Base-by-base conservation (phyloP, 1,140 invertebrate species). In the Bradysia coprophila region DNA sequence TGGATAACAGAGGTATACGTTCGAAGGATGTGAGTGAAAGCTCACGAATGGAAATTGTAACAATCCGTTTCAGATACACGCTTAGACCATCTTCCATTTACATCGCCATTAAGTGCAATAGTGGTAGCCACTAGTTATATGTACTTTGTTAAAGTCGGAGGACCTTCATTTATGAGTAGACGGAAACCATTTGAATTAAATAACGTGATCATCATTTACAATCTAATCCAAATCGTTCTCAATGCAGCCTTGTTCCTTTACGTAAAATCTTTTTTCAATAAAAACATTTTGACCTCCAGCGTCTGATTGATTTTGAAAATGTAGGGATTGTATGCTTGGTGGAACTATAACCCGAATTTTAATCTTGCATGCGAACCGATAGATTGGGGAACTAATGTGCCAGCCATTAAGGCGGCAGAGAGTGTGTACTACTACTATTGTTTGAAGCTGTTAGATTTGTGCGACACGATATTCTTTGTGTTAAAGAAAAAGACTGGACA, bases 141-240 rank as follows among this genome's bases (percentile, higher is more conserved):
- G 22, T 64, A 72, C 42, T 70, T 79, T 43, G 57, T 61, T 16
- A 42, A 53, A 4, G 45, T 54, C 28, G 55, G 54, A 4, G 84
- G 84, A 2, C 81, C 81, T 2, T 68, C 66, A 43, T 61, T 76
- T 36, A 89, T 89, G 84, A 71, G 73, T 49, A 71, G 81, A 48
- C 64, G 80, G 18, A 66, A 72, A 51, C 73, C 84, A 0, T 80
- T 77, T 43, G 64, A 83, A 37, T 63, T 90, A 0, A 71, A 74
- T 40, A 61, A 62, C 32, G 46, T 76, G 2, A 71, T 90, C 55
- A 71, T 85, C 41, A 53, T 69, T 10, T 90, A 89, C 58, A 89
- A 90, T 57, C 51, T 76, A 1, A 62, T 76, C 19, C 77, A 87
- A 66, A 76, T 87, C 13, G 13, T 34, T 13, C 18, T 13, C 32